Conservation (phyloP, 2,113 vertebrate genomes). For the Pardalotus punctatus region DNA sequence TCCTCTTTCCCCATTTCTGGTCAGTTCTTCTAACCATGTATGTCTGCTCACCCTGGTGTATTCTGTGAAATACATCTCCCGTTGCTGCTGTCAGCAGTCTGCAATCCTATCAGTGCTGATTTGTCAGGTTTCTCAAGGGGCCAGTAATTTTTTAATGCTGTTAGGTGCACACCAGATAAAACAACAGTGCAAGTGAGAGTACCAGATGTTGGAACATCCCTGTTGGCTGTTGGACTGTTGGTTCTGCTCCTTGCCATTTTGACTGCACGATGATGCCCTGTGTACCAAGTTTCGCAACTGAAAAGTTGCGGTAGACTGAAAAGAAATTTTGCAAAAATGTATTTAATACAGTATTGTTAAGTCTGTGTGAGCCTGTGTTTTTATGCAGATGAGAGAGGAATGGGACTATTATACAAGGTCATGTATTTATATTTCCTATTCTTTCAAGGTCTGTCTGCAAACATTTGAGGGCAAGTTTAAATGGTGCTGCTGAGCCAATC, state of each 20-base stretch:
- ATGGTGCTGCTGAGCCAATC: not conserved
- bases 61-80: not conserved
- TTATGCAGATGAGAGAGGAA: not conserved
- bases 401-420: not conserved
- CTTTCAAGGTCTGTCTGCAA: not conserved
- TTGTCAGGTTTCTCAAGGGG: not conserved
- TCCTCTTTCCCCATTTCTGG: not conserved
- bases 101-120: not conserved
- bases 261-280: no score
- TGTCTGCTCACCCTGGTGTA: not conserved
- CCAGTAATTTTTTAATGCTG: not conserved
- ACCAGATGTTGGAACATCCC: not conserved
- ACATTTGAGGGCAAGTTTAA: conserved; percentile 31
- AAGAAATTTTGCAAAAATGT: not conserved
- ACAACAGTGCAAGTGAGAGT: not conserved
- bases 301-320: not conserved
- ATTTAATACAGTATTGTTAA: not conserved
- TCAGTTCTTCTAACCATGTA: not conserved
- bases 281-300: not conserved
- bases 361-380: not conserved
- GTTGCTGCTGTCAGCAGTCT: not conserved
- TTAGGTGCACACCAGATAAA: not conserved
- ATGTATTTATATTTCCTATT: not conserved
- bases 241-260: not conserved
- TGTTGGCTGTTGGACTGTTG: not conserved